These are phyloP conservation scores for Drosophila maculinotata DNA, from an alignment of 2,888 invertebrate species.

Conservation along the genomic window DNA sequence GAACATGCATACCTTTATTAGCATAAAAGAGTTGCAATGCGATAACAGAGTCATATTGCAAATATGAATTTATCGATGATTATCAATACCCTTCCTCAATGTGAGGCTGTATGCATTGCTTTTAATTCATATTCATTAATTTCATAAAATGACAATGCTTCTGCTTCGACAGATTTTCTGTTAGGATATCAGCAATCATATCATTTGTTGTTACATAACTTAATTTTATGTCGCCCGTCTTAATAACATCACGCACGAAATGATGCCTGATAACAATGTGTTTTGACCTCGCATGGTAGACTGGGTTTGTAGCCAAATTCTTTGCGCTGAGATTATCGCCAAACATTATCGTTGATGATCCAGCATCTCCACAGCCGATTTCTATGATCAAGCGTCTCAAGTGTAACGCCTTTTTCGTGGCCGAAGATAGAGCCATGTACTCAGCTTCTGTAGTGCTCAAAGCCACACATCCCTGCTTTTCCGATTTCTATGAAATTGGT, in stretches of 20 bases:
- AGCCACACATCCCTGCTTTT: neutral
- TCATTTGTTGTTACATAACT: neutral
- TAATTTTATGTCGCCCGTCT: neutral
- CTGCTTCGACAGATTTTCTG: neutral
- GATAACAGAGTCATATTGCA: no score
- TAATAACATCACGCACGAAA: neutral
- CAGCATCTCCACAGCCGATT: neutral
- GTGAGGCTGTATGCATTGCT: neutral
- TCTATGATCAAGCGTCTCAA: neutral
- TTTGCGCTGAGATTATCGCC: neutral
- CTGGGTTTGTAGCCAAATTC: neutral
- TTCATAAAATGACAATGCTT: neutral
- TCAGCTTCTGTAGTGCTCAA: no score
- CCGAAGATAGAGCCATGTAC: neutral
- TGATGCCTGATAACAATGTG: slow-evolving; percentile 4
- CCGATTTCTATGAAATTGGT: slow-evolving; percentile 1
- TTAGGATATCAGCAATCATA: neutral
- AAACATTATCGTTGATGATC: neutral
- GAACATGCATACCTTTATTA: no score
- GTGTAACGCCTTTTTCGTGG: neutral
- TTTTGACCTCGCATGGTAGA: neutral
- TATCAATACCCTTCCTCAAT: neutral
- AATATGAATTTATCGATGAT: no score
- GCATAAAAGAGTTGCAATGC: no score
- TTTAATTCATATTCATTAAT: neutral